Evolutionary conservation across 2,888 invertebrate species (phyloP), one percentile per base, ranked within the genome.

Genomic region (Ormyrus rosae): DNA sequence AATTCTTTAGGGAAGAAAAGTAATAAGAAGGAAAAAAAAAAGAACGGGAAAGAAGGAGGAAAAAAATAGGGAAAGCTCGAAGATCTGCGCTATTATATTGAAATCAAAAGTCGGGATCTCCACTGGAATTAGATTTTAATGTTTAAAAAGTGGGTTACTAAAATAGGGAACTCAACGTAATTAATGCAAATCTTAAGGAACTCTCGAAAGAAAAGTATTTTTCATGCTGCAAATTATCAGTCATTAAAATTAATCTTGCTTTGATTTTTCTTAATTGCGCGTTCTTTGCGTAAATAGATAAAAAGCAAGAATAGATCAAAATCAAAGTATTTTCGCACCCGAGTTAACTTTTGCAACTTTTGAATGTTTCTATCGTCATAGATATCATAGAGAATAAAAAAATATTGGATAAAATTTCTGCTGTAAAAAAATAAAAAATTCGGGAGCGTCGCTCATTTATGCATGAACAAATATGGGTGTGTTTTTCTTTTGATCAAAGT

Each of bases 51-150:
- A 48, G 19, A 58, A 51, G 11, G 34, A 48, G 6, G 51, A 74
- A 65, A n/a, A 74, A 78, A 74, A 69, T 65, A 78, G 70, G 10
- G 45, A 73, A 73, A 68, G 58, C 56, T 72, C 46, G 50, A 46
- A 74, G 34, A 48, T 58, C 65, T 61, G 60, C 11, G n/a, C 63
- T 7, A 68, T 81, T 81, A 71, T 71, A 71, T 67, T 75, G 67
- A 75, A 78, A 78, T 75, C 61, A 81, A 71, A 67, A 74, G 78
- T 78, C 61, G 51, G 70, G 69, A 51, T 74, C 53, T 71, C 60
- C 9, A 34, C 19, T 60, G 68, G 45, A 70, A 74, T 81, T 81
- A 81, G 56, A 73, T 45, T 81, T 69, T 72, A 77, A 76, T 67
- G 55, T 61, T 6, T n/a, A 56, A 58, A 71, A 75, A 80, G 71